A percentile compares a stretch with the other conserved stretches of the same genome.
phyloP scores from a whole-genome alignment of 2,888 invertebrate species.

The Drosophila nigritarsus region DNA sequence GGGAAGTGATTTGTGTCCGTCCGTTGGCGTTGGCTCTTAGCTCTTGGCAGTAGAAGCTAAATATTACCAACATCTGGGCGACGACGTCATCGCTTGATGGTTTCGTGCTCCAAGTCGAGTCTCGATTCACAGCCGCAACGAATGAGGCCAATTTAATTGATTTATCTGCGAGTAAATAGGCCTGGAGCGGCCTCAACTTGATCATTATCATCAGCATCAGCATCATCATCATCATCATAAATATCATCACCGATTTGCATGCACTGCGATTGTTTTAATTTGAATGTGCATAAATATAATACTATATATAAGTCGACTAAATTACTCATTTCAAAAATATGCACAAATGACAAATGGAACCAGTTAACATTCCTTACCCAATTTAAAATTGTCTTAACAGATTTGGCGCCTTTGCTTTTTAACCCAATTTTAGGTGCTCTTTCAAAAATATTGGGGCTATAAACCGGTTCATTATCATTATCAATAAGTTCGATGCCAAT shows the following conservation, averaged over 20 bases:
- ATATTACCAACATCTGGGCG: slow-evolving; percentile 36
- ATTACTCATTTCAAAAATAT: not conserved
- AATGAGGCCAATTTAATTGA: slow-evolving; percentile 59
- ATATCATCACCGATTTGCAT: slow-evolving; percentile 36
- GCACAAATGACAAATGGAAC: not conserved
- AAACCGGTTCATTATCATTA: not conserved
- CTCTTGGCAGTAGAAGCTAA: slow-evolving; percentile 38
- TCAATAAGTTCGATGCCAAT: too few species aligned
- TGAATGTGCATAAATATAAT: slow-evolving; percentile 6
- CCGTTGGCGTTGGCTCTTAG: slow-evolving; percentile 29
- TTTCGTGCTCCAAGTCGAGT: slow-evolving; percentile 11
- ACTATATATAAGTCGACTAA: not conserved
- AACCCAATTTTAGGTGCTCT: not conserved
- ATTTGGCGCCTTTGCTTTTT: not conserved
- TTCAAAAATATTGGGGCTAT: not conserved
- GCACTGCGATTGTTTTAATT: slow-evolving; percentile 12
- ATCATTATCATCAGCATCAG: not conserved
- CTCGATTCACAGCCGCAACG: slow-evolving; percentile 41
- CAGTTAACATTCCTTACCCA: not conserved
- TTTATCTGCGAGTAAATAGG: slow-evolving; percentile 32
- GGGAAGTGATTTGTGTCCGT: slow-evolving; percentile 38
- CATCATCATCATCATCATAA: not conserved
- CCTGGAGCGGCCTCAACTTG: slow-evolving; percentile 15
- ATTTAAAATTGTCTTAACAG: not conserved
- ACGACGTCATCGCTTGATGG: slow-evolving; percentile 42